These are phyloP conservation scores for Bradypodion ventrale DNA, from an alignment of 2,797 vertebrate genomes.

Conservation along the genomic window DNA sequence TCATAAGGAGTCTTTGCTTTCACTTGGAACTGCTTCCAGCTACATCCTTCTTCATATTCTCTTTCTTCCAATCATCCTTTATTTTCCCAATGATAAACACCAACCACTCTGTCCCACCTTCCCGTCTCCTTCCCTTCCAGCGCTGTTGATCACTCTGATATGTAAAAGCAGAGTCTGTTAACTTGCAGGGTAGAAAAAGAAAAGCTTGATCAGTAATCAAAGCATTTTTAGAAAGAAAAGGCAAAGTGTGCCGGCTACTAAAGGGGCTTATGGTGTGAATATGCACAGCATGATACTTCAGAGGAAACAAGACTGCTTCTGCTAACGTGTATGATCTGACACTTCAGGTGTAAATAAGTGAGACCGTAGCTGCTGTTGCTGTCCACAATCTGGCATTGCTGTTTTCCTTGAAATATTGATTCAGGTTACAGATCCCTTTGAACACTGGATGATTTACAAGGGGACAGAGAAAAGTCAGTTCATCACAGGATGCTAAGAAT, in stretches of 20 bases:
- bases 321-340: not conserved
- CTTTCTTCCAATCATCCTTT: not conserved
- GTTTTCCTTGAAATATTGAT: not conserved
- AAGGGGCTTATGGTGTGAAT: not conserved
- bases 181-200: not conserved
- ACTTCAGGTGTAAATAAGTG: not conserved
- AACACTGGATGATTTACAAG: not conserved
- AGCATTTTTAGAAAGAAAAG: not conserved
- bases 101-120: not conserved
- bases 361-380: not conserved
- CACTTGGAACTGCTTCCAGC: not conserved
- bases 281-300: not conserved
- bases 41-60: not conserved
- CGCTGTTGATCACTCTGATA: not conserved
- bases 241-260: not conserved
- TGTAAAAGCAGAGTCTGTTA: not conserved
- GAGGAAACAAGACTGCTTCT: not conserved
- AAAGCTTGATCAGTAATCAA: not conserved
- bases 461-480: not conserved
- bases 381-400: too few relatives aligned
- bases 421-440: not conserved
- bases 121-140: too few relatives aligned
- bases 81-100: not conserved
- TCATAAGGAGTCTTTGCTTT: not conserved
- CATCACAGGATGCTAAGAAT: not conserved